Evolutionary conservation across 2,113 vertebrate species (phyloP).

Genomic region (Heloderma charlesbogerti): DNA sequence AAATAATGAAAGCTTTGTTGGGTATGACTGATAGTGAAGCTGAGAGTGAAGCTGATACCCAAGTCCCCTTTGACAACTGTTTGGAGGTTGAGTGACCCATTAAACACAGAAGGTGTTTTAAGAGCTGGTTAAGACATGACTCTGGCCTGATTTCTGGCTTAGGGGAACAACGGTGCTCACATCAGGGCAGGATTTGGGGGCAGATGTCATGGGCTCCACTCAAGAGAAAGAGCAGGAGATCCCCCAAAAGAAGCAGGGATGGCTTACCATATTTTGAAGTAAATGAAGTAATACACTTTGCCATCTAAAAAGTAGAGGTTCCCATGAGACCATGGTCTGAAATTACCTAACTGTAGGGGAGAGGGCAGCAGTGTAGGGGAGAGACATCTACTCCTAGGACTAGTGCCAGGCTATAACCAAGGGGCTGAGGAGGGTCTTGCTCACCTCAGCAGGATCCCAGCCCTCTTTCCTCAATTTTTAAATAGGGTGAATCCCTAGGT

Average conservation of each 20-base stretch:
- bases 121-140: background rate
- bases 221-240: background rate
- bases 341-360: background rate
- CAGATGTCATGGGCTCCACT: too few relatives aligned
- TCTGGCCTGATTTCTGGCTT: background rate
- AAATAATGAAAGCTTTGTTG: background rate
- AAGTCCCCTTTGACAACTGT: background rate
- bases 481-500: background rate
- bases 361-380: background rate
- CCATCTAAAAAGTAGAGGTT: too few relatives aligned
- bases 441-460: background rate
- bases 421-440: background rate
- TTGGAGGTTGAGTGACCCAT: background rate
- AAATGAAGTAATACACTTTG: background rate
- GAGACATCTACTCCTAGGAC: background rate
- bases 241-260: too few relatives aligned
- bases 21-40: too few relatives aligned
- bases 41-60: background rate
- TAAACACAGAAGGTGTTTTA: background rate
- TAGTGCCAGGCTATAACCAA: background rate
- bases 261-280: background rate
- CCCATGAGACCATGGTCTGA: background rate
- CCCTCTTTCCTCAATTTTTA: background rate
- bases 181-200: background rate
- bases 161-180: background rate